Base-by-base conservation (phyloP, 2,113 vertebrate species). In the Stigmatopora nigra region DNA sequence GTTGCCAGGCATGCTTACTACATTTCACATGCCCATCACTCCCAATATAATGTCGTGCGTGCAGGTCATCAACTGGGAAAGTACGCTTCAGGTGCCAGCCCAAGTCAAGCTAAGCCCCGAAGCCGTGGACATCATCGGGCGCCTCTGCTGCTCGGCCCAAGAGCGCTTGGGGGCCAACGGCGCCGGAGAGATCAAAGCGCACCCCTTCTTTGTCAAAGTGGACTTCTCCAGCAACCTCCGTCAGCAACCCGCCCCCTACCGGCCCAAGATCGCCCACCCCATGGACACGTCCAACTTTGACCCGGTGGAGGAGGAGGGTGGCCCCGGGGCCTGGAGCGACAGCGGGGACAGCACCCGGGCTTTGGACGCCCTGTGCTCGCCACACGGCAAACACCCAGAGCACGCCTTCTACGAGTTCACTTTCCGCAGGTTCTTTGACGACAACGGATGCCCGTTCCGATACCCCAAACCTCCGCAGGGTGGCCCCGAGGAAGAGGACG, bases 231-330 rank as follows among this genome's bases (percentile, higher is more conserved):
- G 90, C 0, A 97, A 97, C 63, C 92, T 96, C 77, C 93, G 97
- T 25, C 93, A 92, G 80, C 97, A 98, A 79, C 94, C 92, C 0
- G 96, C 97, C 16, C 95, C 95, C 12, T 98, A 97, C 35, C 85
- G 94, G 60, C 97, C 97, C 75, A 97, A 95, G 80, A 95, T 99
- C 71, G 92, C 94, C 78, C 97, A 99, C 83, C 94, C 94, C 3
- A 99, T 96, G 94, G 97, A 99, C 88, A 99, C 97, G 12, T 99
- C 96, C n/a, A 99, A 99, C 88, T 99, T 99, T 51, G 97, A 99
- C 84, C 96, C 97, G 0, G 94, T 99, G 53, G 97, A 97, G 67
- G 97, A 98, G 70, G 97, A 98, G 57, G 87, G 91, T 20, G 91
- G 90, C 2, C 92, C 89, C 0, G 89, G 91, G 48, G 93, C 93